Conservation (phyloP, 2,888 invertebrate genomes). For the Panopea generosa region DNA sequence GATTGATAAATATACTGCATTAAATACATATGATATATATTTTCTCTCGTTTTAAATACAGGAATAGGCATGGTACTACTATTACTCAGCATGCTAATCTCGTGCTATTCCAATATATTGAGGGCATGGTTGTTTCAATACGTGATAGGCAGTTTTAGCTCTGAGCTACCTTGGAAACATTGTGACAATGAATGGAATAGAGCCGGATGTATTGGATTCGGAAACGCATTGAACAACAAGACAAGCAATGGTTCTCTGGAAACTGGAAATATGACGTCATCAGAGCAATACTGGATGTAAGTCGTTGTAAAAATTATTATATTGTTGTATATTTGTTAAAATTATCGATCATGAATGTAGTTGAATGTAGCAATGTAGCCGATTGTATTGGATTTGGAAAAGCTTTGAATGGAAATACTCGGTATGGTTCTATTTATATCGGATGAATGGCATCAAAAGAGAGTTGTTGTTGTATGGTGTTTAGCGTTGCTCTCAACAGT, state of each 20-base stretch:
- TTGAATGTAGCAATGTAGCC: too few species aligned
- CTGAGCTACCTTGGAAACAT: slow-evolving; percentile 92
- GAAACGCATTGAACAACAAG: neutral
- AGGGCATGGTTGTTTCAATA: slow-evolving; percentile 98
- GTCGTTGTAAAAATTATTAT: slow-evolving; percentile 2
- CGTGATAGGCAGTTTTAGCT: slow-evolving; percentile 95
- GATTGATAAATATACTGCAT: too few species aligned
- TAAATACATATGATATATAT: slow-evolving; percentile 19
- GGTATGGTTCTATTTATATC: too few species aligned
- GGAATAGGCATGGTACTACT: slow-evolving; percentile 86
- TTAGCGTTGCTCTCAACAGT: too few species aligned
- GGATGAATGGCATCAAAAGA: too few species aligned
- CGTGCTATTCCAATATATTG: slow-evolving; percentile 97
- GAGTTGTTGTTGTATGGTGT: too few species aligned
- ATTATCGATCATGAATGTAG: too few species aligned
- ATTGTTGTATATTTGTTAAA: too few species aligned
- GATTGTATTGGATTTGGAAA: too few species aligned
- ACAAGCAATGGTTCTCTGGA: neutral
- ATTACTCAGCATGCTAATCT: slow-evolving; percentile 94
- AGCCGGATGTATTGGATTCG: slow-evolving; percentile 80
- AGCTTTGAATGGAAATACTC: too few species aligned
- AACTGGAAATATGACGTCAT: slow-evolving; percentile 49
- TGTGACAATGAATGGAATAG: slow-evolving; percentile 88
- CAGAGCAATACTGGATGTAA: slow-evolving; percentile 72
- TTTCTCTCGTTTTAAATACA: slow-evolving; percentile 63